Conservation (phyloP, 2,113 vertebrate genomes). For the Ammodytes marinus region DNA sequence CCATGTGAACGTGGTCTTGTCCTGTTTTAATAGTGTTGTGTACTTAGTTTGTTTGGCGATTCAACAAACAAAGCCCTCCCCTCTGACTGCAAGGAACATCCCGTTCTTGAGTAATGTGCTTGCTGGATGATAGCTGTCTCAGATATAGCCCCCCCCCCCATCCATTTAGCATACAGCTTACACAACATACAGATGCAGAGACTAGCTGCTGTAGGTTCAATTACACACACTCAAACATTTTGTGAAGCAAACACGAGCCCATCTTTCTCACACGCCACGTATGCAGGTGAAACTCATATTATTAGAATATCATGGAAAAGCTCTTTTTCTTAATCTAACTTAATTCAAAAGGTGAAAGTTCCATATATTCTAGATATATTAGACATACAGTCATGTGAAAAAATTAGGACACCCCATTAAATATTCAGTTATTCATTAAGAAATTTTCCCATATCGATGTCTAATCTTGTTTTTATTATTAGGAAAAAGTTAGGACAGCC, state of each 20-base stretch:
- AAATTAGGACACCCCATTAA: too few species aligned
- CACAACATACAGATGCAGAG: slow-evolving; percentile 23
- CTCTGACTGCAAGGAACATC: slow-evolving; percentile 32
- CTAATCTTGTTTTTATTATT: too few species aligned
- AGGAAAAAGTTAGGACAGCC: too few species aligned
- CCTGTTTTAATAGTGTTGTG: slow-evolving; percentile 57
- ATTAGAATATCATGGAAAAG: too few species aligned
- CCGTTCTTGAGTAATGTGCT: slow-evolving; percentile 34
- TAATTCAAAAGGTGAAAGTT: too few species aligned
- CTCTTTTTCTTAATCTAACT: too few species aligned
- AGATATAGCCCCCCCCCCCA: slow-evolving; percentile 20
- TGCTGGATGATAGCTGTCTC: slow-evolving; percentile 35
- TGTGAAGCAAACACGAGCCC: slow-evolving; percentile 10
- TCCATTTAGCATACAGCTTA: slow-evolving; percentile 43
- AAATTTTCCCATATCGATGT: too few species aligned
- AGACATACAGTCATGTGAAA: too few species aligned
- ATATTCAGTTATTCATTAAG: too few species aligned
- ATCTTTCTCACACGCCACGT: neutral
- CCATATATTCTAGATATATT: too few species aligned
- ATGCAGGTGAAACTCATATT: too few species aligned
- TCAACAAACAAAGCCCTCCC: slow-evolving; percentile 72
- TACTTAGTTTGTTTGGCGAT: slow-evolving; percentile 62
- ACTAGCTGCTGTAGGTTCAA: slow-evolving; percentile 10
- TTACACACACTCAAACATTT: neutral
- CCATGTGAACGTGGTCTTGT: slow-evolving; percentile 49